These are phyloP conservation scores for Drosophila seguyi DNA, from an alignment of 1,140 invertebrate genomes.

Conservation along the genomic window DNA sequence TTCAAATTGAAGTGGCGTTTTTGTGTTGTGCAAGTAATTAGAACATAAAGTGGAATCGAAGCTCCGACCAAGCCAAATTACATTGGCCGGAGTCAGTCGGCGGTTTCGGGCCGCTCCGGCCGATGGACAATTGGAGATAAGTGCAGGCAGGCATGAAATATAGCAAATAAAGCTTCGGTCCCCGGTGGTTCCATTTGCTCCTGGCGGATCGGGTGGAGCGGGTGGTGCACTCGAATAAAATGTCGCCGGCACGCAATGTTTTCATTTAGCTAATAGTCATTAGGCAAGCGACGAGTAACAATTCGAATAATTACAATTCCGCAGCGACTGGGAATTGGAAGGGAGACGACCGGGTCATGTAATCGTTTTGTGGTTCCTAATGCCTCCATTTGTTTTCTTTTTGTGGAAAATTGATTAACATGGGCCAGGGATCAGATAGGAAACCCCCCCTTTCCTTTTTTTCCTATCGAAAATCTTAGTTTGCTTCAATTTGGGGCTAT, in stretches of 20 bases:
- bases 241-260: slow-evolving; percentile 79
- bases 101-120: slow-evolving; percentile 10
- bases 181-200: neutral
- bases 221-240: slow-evolving; percentile 63
- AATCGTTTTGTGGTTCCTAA: slow-evolving; percentile 68
- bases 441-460: too few relatives aligned
- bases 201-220: neutral
- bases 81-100: slow-evolving; percentile 50
- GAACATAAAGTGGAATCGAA: slow-evolving; percentile 78
- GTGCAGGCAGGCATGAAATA: slow-evolving; percentile 83
- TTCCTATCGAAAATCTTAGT: neutral
- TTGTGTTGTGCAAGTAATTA: slow-evolving; percentile 82
- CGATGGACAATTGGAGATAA: slow-evolving; percentile 81
- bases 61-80: slow-evolving; percentile 62
- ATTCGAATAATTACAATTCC: slow-evolving; percentile 69
- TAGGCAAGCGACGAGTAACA: slow-evolving; percentile 59
- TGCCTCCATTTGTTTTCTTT: slow-evolving; percentile 52
- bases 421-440: neutral
- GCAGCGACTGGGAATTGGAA: slow-evolving; percentile 17
- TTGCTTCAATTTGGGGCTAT: neutral
- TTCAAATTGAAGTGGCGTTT: slow-evolving; percentile 81
- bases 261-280: slow-evolving; percentile 82
- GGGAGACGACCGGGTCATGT: slow-evolving; percentile 48
- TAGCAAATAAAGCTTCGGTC: slow-evolving; percentile 69
- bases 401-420: slow-evolving; percentile 70